Percentiles rank a stretch among this genome's conserved stretches.
Evolutionary conservation across 1,140 invertebrate species (phyloP).

Genomic region (Hylaeus volcanicus): DNA sequence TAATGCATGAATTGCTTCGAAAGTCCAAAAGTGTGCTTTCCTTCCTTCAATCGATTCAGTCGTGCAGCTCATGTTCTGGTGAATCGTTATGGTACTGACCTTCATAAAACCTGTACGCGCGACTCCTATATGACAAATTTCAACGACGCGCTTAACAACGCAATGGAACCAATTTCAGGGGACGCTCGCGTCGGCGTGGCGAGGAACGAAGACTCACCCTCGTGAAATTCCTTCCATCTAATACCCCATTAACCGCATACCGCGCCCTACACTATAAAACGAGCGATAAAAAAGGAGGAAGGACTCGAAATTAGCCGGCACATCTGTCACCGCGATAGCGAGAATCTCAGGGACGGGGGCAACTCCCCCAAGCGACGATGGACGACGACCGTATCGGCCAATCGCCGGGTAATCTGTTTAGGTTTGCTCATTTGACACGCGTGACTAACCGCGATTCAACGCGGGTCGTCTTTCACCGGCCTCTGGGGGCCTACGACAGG

Average conservation of each 20-base stretch:
- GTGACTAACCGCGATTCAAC: slow-evolving; percentile 72
- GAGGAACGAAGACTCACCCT: slow-evolving; percentile 31
- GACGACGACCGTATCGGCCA: slow-evolving; percentile 50
- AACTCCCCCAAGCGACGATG: slow-evolving; percentile 19
- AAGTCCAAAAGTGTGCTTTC: too few species aligned
- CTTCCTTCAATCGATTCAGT: too few species aligned
- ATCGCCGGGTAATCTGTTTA: slow-evolving; percentile 78
- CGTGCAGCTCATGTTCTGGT: too few species aligned
- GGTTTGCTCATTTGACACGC: slow-evolving; percentile 69
- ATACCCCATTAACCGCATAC: slow-evolving; percentile 69
- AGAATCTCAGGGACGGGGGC: neutral
- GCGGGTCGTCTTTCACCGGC: slow-evolving; percentile 39
- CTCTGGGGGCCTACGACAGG: slow-evolving; percentile 34
- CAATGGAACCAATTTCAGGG: slow-evolving; percentile 14
- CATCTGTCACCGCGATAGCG: slow-evolving; percentile 65
- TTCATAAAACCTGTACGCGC: too few species aligned
- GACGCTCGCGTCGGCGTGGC: neutral
- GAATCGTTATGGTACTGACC: neutral
- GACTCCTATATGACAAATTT: slow-evolving; percentile 17
- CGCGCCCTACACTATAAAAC: slow-evolving; percentile 11
- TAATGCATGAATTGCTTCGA: too few species aligned
- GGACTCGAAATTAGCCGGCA: slow-evolving; percentile 62
- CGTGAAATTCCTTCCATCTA: slow-evolving; percentile 55
- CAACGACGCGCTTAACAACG: slow-evolving; percentile 20
- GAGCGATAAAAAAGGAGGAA: slow-evolving; percentile 13